Evolutionary conservation across 2,113 vertebrate species (phyloP).

Genomic region (Agelaius phoeniceus): DNA sequence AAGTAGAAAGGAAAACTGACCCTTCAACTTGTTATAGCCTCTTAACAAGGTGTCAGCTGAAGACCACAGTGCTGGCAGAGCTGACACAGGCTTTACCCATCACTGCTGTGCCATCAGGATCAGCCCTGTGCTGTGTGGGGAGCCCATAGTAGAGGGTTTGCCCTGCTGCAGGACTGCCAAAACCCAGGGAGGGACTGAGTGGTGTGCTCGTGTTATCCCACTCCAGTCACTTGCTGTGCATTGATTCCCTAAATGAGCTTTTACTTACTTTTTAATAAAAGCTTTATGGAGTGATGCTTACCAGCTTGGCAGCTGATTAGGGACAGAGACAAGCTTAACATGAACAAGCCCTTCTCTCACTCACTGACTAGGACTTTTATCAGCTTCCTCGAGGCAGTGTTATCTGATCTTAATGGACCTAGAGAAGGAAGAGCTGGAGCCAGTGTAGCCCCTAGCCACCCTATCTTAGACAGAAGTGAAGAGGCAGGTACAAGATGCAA

Average conservation of each 20-base stretch:
- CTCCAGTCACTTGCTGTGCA: background rate
- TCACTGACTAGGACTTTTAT: background rate
- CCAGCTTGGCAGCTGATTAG: background rate
- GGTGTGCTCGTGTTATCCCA: rapidly evolving
- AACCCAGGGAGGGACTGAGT: background rate
- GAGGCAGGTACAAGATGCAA: background rate
- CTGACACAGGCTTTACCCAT: rapidly evolving
- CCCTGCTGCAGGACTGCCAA: background rate
- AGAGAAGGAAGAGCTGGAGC: background rate
- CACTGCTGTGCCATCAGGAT: background rate
- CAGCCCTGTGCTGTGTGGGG: rapidly evolving
- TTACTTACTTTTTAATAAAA: background rate
- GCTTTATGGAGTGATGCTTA: background rate
- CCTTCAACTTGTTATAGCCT: background rate
- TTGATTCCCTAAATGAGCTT: background rate
- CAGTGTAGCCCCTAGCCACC: background rate
- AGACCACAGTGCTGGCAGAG: background rate
- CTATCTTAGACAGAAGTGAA: background rate
- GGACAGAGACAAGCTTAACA: background rate
- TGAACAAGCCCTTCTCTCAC: background rate
- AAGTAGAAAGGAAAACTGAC: background rate
- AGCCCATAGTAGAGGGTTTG: rapidly evolving
- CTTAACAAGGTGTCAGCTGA: background rate
- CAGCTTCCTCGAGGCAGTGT: background rate
- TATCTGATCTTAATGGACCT: background rate